These are phyloP conservation scores for Apostichopus parvimensis DNA, from an alignment of 35 echinoderm and acorn worm species.

Conservation along the genomic window DNA sequence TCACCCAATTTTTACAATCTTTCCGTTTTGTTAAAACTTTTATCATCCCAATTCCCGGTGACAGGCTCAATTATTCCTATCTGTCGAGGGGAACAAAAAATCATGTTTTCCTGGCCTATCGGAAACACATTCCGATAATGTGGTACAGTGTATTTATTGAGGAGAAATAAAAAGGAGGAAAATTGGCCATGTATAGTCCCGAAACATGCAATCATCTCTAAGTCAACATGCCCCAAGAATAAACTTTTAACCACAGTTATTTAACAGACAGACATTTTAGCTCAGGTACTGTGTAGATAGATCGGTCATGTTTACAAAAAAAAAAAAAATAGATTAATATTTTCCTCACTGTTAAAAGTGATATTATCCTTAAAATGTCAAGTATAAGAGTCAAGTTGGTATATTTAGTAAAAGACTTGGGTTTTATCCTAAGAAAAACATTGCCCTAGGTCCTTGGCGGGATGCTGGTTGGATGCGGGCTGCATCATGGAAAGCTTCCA, in stretches of 20 bases:
- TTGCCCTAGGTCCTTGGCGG: constrained; percentile 54
- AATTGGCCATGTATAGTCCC: neutral
- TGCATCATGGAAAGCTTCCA: neutral
- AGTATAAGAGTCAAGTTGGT: constrained; percentile 36
- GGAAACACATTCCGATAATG: too few relatives aligned
- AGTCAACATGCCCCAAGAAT: constrained; percentile 10
- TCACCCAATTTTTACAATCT: too few relatives aligned
- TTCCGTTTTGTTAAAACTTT: too few relatives aligned
- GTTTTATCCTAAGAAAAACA: constrained; percentile 44
- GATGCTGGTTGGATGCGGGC: neutral
- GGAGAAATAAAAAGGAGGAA: too few relatives aligned
- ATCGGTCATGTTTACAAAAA: constrained; percentile 19
- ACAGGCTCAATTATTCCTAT: too few relatives aligned
- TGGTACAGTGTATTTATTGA: too few relatives aligned
- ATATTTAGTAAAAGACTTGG: neutral
- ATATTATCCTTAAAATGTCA: constrained; percentile 42
- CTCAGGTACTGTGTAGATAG: neutral
- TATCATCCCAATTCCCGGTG: too few relatives aligned
- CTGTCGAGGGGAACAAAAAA: too few relatives aligned
- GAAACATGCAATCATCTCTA: neutral
- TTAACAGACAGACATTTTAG: neutral
- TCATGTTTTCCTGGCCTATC: too few relatives aligned
- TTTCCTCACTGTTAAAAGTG: constrained; percentile 47
- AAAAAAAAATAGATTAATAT: neutral
- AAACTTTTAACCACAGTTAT: constrained; percentile 39